Conservation (phyloP, 2,113 vertebrate species). For the Eubucco bourcierii region DNA sequence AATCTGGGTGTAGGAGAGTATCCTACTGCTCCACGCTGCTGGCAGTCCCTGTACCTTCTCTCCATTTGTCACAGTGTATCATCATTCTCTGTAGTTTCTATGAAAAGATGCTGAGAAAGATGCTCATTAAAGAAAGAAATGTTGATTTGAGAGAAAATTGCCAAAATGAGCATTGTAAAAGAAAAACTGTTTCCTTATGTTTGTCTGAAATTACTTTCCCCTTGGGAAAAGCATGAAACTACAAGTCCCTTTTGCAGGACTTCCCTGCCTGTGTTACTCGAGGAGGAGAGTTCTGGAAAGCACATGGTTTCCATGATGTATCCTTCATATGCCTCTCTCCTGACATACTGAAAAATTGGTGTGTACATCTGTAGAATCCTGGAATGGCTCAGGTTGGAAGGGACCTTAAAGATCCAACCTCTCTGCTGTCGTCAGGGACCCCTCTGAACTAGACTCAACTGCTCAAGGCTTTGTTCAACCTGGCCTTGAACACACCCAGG, state of each 20-base stretch:
- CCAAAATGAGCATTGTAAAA: slow-evolving; percentile 3
- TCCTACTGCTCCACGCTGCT: background rate
- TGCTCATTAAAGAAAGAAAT: slow-evolving; percentile 30
- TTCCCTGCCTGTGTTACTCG: background rate
- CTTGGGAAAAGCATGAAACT: background rate
- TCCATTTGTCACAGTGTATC: background rate
- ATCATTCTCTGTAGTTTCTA: background rate
- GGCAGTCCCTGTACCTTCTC: accelerated
- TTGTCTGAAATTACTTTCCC: background rate
- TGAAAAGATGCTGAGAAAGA: background rate
- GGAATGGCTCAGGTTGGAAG: too few species aligned
- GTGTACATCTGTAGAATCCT: background rate
- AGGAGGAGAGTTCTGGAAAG: background rate
- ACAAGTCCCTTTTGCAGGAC: accelerated
- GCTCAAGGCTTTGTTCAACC: too few species aligned
- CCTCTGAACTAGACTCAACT: too few species aligned
- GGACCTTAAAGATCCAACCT: too few species aligned
- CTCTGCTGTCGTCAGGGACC: too few species aligned
- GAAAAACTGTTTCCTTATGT: background rate
- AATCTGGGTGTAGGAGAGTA: background rate
- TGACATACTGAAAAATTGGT: background rate
- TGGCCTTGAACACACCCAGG: too few species aligned
- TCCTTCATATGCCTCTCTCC: background rate
- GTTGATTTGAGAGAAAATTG: slow-evolving; percentile 7
- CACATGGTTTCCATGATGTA: background rate